Evolutionary conservation across 1,140 invertebrate species (phyloP), one percentile per base, ranked within the genome.

Genomic region (Popillia japonica): DNA sequence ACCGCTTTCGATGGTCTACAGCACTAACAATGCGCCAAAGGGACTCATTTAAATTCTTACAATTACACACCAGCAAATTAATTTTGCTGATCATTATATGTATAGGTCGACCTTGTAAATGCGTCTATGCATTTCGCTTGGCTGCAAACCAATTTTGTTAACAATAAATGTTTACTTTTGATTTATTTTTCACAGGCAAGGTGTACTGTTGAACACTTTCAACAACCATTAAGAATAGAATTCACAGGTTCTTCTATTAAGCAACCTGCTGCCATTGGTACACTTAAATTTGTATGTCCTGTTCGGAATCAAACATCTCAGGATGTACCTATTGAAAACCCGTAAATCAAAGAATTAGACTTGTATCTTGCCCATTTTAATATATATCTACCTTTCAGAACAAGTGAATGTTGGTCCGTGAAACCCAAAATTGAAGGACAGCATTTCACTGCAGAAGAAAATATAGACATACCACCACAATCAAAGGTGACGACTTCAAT

Each of bases 201-300:
- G n/a, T 80, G 87, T 48, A 80, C 80, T 17, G 82, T 88, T 17
- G 86, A 87, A 22, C 82, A 85, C 40, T 83, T 83, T 74, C 41
- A 80, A 40, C 77, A 79, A 40, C 55, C 80, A 27, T 75, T 89
- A 11, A 74, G 75, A 6, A 14, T 88, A 22, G 81, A 72, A 20
- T 73, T 88, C 9, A 81, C 80, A 3, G 88, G 87, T 72, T 81
- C 79, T 77, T 87, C 86, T 48, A 79, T 81, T 6, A 83, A 84
- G 73, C 72, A 87, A 40, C 87, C 88, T 8, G 79, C 86, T 17
- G 82, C 88, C 11, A 81, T 55, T n/a, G 83, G 84, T 11, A 86
- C 78, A 0, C 78, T 89, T 0, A 27, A 77, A 7, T 88, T 89
- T 78, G 77, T 11, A 6, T 82, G 81, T 61, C 77, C 85, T 17